These are phyloP conservation scores for Meghimatium bilineatum DNA, from an alignment of 2,888 invertebrate species.

Conservation along the genomic window DNA sequence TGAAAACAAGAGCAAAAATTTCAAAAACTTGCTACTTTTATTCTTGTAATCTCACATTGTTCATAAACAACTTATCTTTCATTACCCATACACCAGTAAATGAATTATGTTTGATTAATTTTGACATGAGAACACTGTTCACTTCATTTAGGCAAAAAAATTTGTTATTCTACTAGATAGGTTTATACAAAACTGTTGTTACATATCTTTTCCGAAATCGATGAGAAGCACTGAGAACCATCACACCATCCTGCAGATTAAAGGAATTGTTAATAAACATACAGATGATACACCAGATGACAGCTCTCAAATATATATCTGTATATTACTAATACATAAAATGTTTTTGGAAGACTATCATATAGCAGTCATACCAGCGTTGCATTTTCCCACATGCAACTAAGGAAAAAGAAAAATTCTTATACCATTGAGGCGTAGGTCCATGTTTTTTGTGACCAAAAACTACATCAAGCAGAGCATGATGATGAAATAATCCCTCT, in stretches of 20 bases:
- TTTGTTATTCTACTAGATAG: slow-evolving; percentile 81
- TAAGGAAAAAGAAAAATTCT: too few relatives aligned
- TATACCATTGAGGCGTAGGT: too few relatives aligned
- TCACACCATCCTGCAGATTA: slow-evolving; percentile 89
- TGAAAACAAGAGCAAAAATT: background rate
- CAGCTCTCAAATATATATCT: too few relatives aligned
- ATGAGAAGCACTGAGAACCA: slow-evolving; percentile 99
- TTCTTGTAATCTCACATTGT: background rate
- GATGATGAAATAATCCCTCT: too few relatives aligned
- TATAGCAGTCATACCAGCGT: too few relatives aligned
- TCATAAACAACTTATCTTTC: background rate
- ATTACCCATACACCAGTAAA: background rate
- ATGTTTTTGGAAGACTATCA: too few relatives aligned
- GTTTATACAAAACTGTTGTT: slow-evolving; percentile 98
- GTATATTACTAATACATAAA: too few relatives aligned
- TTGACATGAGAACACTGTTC: background rate
- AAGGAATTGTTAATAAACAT: background rate
- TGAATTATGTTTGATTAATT: background rate
- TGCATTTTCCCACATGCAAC: too few relatives aligned
- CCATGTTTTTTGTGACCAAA: too few relatives aligned
- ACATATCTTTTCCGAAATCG: slow-evolving; percentile 99
- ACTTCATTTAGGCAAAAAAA: background rate
- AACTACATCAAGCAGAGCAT: too few relatives aligned
- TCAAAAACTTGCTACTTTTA: background rate
- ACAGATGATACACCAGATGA: background rate